Conservation (phyloP, 2,797 vertebrate genomes). For the Lagocephalus sceleratus region DNA sequence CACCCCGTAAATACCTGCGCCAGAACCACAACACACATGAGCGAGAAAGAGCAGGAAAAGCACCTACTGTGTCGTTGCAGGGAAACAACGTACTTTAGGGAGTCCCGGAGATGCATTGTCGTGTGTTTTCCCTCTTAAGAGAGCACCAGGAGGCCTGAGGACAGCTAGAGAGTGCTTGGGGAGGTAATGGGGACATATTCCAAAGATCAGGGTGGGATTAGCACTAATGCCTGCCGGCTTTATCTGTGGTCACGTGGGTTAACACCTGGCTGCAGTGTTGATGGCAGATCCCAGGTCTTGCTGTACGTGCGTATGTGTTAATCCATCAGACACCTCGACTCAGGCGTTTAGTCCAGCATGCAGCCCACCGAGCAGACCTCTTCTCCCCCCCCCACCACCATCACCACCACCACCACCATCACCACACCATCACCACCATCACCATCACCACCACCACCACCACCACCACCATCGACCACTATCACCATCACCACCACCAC, state of each 20-base stretch:
- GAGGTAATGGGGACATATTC: slow-evolving; percentile 75
- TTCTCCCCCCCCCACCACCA: background rate
- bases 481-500: too few species aligned
- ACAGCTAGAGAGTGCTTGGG: slow-evolving; percentile 64
- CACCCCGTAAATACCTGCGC: slow-evolving; percentile 57
- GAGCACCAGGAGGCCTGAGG: slow-evolving; percentile 63
- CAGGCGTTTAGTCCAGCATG: slow-evolving; percentile 49
- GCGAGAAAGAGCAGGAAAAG: slow-evolving; percentile 45
- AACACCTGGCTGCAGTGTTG: slow-evolving; percentile 75
- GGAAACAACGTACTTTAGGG: slow-evolving; percentile 42
- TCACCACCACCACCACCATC: too few species aligned
- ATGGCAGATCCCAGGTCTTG: slow-evolving; percentile 48
- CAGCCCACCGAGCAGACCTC: slow-evolving; percentile 20
- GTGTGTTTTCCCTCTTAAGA: slow-evolving; percentile 58
- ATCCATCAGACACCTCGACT: slow-evolving; percentile 67
- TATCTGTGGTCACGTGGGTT: slow-evolving; percentile 78
- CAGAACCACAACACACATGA: slow-evolving; percentile 45
- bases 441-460: too few species aligned
- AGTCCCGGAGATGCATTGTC: slow-evolving; percentile 52
- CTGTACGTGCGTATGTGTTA: slow-evolving; percentile 42
- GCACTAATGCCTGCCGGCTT: slow-evolving; percentile 77
- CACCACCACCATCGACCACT: too few species aligned
- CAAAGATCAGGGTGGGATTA: slow-evolving; percentile 81
- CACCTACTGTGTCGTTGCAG: slow-evolving; percentile 64
- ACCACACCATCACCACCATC: too few species aligned